Percentiles rank a stretch among this genome's conserved stretches.
phyloP scores from a whole-genome alignment of 1,140 invertebrate species.

The Drosophila kikkawai region DNA sequence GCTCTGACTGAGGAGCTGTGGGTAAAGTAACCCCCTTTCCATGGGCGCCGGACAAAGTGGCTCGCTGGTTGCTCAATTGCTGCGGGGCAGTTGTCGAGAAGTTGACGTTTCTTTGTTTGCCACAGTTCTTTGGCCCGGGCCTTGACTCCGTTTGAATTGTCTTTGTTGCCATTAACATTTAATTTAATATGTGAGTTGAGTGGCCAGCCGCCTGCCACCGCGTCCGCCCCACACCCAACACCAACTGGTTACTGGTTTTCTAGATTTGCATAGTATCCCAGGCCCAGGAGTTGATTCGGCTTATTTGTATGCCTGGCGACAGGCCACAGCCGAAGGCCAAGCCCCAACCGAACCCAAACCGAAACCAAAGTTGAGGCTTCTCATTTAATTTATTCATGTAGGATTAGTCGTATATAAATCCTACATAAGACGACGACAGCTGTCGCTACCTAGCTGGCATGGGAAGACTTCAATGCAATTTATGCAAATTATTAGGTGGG shows the following conservation, averaged over 20 bases:
- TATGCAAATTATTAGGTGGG: constrained; percentile 38
- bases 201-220: constrained; percentile 10
- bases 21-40: not conserved
- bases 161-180: constrained; percentile 64
- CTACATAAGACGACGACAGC: constrained; percentile 47
- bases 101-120: constrained; percentile 48
- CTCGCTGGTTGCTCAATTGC: constrained; percentile 51
- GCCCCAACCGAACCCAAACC: constrained; percentile 26
- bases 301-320: constrained; percentile 73
- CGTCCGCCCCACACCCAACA: constrained; percentile 7
- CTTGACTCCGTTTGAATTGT: constrained; percentile 75
- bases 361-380: constrained; percentile 38
- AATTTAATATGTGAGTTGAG: constrained; percentile 66
- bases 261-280: constrained; percentile 42
- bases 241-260: constrained; percentile 37
- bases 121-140: constrained; percentile 67
- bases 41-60: constrained; percentile 28
- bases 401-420: constrained; percentile 45
- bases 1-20: not conserved
- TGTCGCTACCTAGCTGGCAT: constrained; percentile 49
- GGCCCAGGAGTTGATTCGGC: constrained; percentile 32
- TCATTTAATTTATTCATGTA: constrained; percentile 69
- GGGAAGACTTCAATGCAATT: constrained; percentile 41
- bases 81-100: constrained; percentile 30
- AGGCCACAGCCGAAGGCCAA: constrained; percentile 10